Evolutionary conservation across 1,140 invertebrate genomes (phyloP).

Genomic region (Monomorium pharaonis): DNA sequence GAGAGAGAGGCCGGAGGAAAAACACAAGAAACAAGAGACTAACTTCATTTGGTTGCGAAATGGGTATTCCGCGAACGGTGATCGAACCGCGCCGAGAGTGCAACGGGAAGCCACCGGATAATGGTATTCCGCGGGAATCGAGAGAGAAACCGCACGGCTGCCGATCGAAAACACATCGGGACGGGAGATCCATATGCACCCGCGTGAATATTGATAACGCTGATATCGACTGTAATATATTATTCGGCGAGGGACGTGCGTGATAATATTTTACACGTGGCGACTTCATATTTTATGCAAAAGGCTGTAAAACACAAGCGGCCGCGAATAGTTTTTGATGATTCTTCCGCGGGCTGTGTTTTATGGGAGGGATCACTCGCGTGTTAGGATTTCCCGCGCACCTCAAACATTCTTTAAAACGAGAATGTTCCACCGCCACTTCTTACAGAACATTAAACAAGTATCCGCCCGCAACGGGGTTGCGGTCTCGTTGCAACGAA

Average conservation of each 20-base stretch:
- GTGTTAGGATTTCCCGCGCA: conserved; percentile 46
- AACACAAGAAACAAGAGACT: conserved; percentile 44
- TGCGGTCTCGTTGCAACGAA: conserved; percentile 13
- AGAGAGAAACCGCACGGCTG: conserved; percentile 9
- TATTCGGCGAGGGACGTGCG: conserved; percentile 32
- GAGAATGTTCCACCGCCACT: conserved; percentile 37
- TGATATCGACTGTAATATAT: conserved; percentile 53
- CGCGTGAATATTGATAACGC: conserved; percentile 55
- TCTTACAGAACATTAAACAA: conserved; percentile 67
- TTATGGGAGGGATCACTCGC: conserved; percentile 29
- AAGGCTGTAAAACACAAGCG: conserved; percentile 51
- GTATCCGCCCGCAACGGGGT: conserved; percentile 39
- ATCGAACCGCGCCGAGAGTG: conserved; percentile 54
- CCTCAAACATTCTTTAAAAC: conserved; percentile 42
- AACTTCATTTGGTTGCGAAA: conserved; percentile 61
- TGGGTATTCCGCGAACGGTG: conserved; percentile 40
- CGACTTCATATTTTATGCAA: conserved; percentile 59
- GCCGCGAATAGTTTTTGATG: conserved; percentile 51
- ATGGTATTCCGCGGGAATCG: conserved; percentile 30
- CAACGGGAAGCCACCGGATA: conserved; percentile 43
- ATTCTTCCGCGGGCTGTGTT: conserved; percentile 41
- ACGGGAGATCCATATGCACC: conserved; percentile 36
- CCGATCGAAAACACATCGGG: conserved; percentile 54
- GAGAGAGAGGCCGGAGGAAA: conserved; percentile 8
- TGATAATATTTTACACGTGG: conserved; percentile 59